A percentile compares a stretch with the other conserved stretches of the same genome.
These are phyloP conservation scores for Arvicanthis niloticus DNA, from an alignment of 2,113 vertebrate species.

Conservation along the genomic window DNA sequence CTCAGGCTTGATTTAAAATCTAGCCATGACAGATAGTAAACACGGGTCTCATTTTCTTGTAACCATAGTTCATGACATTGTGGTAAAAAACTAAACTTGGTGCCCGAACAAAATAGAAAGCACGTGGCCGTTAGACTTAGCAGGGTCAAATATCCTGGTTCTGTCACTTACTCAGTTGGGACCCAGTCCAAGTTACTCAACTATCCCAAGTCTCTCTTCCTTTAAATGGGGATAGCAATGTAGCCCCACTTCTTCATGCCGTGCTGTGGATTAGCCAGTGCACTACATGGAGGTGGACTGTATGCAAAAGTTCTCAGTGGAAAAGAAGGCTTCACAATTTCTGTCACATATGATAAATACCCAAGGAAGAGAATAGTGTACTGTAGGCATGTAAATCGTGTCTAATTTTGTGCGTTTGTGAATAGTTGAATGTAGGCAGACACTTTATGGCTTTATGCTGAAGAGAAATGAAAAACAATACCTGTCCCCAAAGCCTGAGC, in stretches of 20 bases:
- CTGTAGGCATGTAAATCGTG: neutral
- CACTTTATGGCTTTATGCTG: neutral
- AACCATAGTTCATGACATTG: slow-evolving; percentile 63
- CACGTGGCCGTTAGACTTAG: neutral
- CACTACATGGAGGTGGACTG: neutral
- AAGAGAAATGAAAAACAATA: slow-evolving; percentile 2
- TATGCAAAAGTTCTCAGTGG: neutral
- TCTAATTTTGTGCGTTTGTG: slow-evolving; percentile 11
- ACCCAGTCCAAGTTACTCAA: slow-evolving; percentile 36
- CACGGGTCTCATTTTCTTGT: slow-evolving; percentile 63
- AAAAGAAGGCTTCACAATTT: slow-evolving; percentile 28
- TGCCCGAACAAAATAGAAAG: slow-evolving; percentile 25
- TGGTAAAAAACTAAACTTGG: slow-evolving; percentile 49
- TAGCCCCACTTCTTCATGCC: neutral
- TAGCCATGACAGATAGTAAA: slow-evolving; percentile 65
- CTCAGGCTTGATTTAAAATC: slow-evolving; percentile 68
- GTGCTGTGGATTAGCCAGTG: neutral
- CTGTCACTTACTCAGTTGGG: neutral
- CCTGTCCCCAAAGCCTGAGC: neutral
- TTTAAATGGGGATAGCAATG: slow-evolving; percentile 2
- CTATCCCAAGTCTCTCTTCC: slow-evolving; percentile 20
- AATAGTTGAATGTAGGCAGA: neutral
- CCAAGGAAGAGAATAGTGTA: neutral
- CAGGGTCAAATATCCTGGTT: slow-evolving; percentile 19
- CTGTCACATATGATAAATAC: neutral